Base-by-base conservation (phyloP, 2,888 invertebrate species). In the Hydrotaea cyrtoneurina region DNA sequence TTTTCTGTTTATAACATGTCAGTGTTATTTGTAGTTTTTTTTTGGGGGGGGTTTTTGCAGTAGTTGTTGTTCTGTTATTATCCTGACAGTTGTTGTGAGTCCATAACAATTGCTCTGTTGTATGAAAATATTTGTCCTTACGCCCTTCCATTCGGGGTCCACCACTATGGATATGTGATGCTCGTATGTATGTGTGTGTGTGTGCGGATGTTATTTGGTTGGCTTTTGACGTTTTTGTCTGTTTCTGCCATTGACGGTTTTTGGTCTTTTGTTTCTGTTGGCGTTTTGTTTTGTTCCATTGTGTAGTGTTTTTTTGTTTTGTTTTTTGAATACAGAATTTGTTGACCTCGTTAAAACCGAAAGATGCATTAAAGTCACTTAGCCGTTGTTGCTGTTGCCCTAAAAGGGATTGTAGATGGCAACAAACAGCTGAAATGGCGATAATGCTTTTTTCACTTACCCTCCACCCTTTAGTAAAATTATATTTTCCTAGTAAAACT, bases 1-100 rank as follows among this genome's bases (percentile, higher is more conserved):
- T 64, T 31, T 73, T 69, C 26, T 80, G 46, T 26, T 57, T 50
- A 21, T 19, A 80, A 80, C 69, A 69, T 80, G 75, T 59, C 50
- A 80, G 50, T 74, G 36, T 43, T 69, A 19, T 74, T 79, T 72
- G 3, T 50, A 53, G 73, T 66, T 64, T 13, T 39, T 31, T 39
- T 50, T n/a, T 50, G 43, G 5, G 5, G 43, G 2, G 5, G 43
- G 10, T 43, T 11, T 13, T n/a, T 2, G 8, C 13, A 8, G 39
- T 39, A 1, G 39, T 39, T 39, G 4, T 39, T 39, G 39, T 39
- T 10, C 13, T 39, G 13, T 39, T 39, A 13, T 39, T 13, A 39
- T 39, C 39, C 39, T 39, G 39, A 10, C 39, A 1, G 39, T 50
- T 11, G 10, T 43, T 50, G 15, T n/a, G 50, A 50, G 50, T 50